These are phyloP conservation scores for Uropetala carovei DNA, from an alignment of 2,888 invertebrate genomes.

Conservation along the genomic window DNA sequence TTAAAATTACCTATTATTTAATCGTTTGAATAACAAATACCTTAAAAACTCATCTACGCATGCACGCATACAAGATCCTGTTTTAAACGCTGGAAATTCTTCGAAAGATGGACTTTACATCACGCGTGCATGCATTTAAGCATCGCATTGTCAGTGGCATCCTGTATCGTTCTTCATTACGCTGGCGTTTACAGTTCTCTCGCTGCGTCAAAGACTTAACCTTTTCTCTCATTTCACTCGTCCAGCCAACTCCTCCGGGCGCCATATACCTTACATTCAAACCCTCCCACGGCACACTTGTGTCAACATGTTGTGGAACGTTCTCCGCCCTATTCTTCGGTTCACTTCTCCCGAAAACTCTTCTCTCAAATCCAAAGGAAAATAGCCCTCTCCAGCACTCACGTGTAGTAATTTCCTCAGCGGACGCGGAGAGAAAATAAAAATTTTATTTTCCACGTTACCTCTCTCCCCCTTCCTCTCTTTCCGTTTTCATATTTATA, in stretches of 20 bases:
- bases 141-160: neutral
- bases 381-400: neutral
- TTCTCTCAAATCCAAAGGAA: neutral
- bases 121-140: neutral
- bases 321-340: neutral
- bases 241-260: neutral
- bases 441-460: no score
- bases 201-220: neutral
- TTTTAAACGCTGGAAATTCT: no score
- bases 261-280: neutral
- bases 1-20: no score
- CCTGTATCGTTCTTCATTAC: neutral
- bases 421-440: neutral
- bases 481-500: neutral
- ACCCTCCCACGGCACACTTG: neutral
- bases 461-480: neutral
- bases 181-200: neutral
- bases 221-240: neutral
- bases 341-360: neutral
- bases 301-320: conserved; percentile 39
- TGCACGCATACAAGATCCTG: no score
- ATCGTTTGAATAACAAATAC: no score
- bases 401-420: neutral
- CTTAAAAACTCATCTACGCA: no score
- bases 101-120: neutral